Evolutionary conservation across 2,888 invertebrate species (phyloP), one percentile per base, ranked within the genome.

Genomic region (Drosophila mayaguana): DNA sequence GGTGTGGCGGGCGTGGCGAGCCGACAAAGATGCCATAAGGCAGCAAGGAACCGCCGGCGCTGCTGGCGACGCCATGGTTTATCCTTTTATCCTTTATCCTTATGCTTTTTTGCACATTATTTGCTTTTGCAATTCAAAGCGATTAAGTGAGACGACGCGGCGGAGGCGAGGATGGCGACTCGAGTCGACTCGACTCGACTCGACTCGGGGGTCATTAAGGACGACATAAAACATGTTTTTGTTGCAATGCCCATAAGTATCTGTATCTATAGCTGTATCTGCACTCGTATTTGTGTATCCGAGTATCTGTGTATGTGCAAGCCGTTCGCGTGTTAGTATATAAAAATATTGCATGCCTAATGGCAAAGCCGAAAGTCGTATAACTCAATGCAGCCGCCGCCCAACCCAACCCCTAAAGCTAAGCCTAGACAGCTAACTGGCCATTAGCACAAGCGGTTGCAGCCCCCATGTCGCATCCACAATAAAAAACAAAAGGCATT

Each of bases 81-180:
- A 88, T 86, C 85, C 73, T 65, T 75, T 74, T 73, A 73, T 73
- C 75, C 87, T 84, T 86, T 86, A 83, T 86, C 84, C 89, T 86
- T 86, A 86, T 87, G 89, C 89, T 80, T 85, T 83, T 85, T 88
- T 85, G 84, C 84, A 86, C 84, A 85, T 88, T 87, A 89, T 89
- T 87, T 89, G 89, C 87, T 89, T 87, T 89, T 87, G 88, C 88
- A 88, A 87, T 87, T 87, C 89, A 87, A 87, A 88, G 89, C 87
- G 87, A 88, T 87, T 89, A 88, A 89, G 78, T 89, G 83, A 80
- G 81, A 82, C 75, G 74, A 43, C 34, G 22, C 40, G 40, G 54
- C n/a, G 38, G 3, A 54, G 38, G 54, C 40, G 54, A n/a, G 20
- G 54, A 38, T n/a, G 54, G 40, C 48, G 48, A 62, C 63, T 71